These are phyloP conservation scores for Caerostris darwini DNA, from an alignment of 1,140 invertebrate genomes.

Conservation along the genomic window DNA sequence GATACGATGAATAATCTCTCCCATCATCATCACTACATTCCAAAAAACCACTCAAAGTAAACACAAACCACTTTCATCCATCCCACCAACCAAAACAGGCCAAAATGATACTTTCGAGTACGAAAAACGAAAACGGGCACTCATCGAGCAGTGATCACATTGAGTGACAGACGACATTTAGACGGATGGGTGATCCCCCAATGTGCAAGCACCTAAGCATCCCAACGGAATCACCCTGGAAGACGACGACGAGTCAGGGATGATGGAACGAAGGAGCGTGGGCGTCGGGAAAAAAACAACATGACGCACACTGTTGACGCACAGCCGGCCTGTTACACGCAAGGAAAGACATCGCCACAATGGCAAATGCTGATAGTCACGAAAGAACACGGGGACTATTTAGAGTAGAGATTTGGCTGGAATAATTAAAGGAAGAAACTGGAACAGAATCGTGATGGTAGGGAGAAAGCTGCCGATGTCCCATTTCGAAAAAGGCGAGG, in stretches of 20 bases:
- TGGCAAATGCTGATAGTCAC: constrained; percentile 8
- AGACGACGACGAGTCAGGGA: background rate
- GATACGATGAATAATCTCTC: background rate
- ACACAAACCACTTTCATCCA: background rate
- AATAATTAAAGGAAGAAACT: constrained; percentile 11
- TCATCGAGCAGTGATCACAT: background rate
- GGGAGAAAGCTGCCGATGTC: background rate
- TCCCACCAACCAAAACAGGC: background rate
- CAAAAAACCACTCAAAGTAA: background rate
- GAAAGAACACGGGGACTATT: background rate
- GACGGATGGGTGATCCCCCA: background rate
- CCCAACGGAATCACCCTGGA: background rate
- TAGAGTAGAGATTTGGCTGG: background rate
- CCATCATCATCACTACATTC: no score
- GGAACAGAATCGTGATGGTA: background rate
- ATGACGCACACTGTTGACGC: constrained; percentile 52
- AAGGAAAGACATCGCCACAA: background rate
- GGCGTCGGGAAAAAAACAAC: background rate
- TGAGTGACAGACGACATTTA: background rate
- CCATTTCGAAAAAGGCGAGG: background rate
- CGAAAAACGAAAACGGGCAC: background rate
- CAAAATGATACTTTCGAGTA: background rate
- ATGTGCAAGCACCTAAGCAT: background rate
- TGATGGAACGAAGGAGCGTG: constrained; percentile 49
- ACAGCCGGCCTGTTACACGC: background rate